These are phyloP conservation scores for Mastigias papua DNA, from an alignment of 30 jellyfish, hydroid and myxozoan species.

Conservation along the genomic window DNA sequence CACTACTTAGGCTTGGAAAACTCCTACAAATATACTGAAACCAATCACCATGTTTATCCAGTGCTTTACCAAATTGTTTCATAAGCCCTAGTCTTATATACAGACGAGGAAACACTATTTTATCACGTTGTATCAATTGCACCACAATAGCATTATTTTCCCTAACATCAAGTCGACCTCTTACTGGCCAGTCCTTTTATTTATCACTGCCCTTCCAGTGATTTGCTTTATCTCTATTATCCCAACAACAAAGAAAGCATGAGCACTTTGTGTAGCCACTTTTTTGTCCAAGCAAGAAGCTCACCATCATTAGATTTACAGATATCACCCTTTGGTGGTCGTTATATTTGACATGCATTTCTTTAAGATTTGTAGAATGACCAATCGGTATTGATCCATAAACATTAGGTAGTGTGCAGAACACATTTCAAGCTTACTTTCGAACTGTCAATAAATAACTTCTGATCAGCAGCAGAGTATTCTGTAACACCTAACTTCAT, in stretches of 20 bases:
- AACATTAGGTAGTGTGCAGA: too few species aligned
- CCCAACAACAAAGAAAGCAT: slow-evolving; percentile 47
- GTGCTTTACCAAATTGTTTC: slow-evolving; percentile 30
- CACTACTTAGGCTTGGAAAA: slow-evolving; percentile 24
- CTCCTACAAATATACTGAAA: slow-evolving; percentile 11
- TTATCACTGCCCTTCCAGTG: slow-evolving; percentile 42
- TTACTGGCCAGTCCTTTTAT: slow-evolving; percentile 53
- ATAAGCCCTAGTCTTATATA: slow-evolving; percentile 33
- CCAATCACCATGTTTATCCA: slow-evolving; percentile 41
- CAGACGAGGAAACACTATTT: slow-evolving; percentile 51
- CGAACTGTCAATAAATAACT: too few species aligned
- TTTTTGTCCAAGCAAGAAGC: slow-evolving; percentile 45
- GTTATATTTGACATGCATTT: background rate
- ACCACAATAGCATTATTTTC: background rate
- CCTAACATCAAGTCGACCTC: slow-evolving; percentile 20
- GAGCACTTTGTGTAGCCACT: slow-evolving; percentile 38
- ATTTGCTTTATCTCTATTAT: slow-evolving; percentile 21
- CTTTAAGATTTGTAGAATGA: background rate
- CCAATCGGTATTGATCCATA: background rate
- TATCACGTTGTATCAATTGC: slow-evolving; percentile 2
- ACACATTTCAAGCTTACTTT: too few species aligned
- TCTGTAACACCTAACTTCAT: too few species aligned
- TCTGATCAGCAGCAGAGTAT: too few species aligned
- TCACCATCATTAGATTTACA: slow-evolving; percentile 55
- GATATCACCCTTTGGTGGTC: background rate